A percentile compares a stretch with the other conserved stretches of the same genome.
These are phyloP conservation scores for Rachycentron canadum DNA, from an alignment of 2,797 vertebrate genomes.

Conservation along the genomic window DNA sequence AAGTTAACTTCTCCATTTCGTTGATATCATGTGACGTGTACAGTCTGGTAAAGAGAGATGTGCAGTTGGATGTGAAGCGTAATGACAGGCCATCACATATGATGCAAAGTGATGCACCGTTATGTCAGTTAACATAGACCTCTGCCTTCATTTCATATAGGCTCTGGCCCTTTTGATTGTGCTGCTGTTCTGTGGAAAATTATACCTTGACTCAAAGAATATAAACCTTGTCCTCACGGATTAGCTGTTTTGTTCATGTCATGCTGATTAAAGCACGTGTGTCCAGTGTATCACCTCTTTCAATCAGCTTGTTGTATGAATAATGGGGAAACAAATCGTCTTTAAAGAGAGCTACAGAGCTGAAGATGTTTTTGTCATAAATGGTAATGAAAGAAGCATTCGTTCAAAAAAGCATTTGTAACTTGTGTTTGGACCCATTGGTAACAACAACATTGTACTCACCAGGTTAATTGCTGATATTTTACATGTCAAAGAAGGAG, in stretches of 20 bases:
- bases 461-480: not conserved
- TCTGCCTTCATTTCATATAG: constrained; percentile 29
- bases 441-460: constrained; percentile 1
- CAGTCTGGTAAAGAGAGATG: constrained; percentile 78
- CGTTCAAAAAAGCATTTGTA: not conserved
- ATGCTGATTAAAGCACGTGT: constrained; percentile 23
- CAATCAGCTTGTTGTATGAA: constrained; percentile 21
- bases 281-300: constrained; percentile 8
- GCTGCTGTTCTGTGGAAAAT: constrained; percentile 25
- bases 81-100: constrained; percentile 74
- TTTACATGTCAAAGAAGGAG: not conserved
- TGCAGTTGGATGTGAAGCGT: constrained; percentile 72
- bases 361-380: not conserved
- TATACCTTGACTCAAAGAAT: not conserved
- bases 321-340: not conserved
- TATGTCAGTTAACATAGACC: constrained; percentile 53
- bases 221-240: not conserved
- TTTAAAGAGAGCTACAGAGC: not conserved
- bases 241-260: constrained; percentile 14
- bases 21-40: constrained; percentile 80
- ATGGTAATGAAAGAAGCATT: not conserved
- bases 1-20: constrained; percentile 77
- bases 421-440: not conserved
- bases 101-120: constrained; percentile 71
- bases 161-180: constrained; percentile 23